Conservation (phyloP, 2,113 vertebrate genomes). For the Burhinus oedicnemus region DNA sequence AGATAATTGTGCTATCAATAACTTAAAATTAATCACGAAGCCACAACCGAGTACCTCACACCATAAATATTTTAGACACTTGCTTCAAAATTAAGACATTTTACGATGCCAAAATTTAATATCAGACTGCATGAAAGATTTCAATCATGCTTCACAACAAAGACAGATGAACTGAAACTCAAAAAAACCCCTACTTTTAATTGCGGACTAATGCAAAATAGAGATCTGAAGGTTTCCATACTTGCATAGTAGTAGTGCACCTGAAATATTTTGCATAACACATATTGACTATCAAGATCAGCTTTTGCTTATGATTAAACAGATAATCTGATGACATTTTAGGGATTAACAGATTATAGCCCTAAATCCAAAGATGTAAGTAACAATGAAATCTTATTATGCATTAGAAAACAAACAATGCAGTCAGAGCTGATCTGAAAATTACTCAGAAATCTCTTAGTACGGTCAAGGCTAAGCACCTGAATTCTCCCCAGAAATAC, state of each 20-base stretch:
- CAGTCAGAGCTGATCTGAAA: not conserved
- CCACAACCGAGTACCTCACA: not conserved
- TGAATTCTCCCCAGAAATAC: not conserved
- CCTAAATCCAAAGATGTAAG: slow-evolving; percentile 46
- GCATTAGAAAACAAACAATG: slow-evolving; percentile 9
- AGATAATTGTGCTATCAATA: not conserved
- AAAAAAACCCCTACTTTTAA: not conserved
- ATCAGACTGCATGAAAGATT: not conserved
- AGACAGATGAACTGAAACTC: not conserved
- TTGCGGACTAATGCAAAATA: not conserved
- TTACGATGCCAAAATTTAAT: not conserved
- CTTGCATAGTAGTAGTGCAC: not conserved
- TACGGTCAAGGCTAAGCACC: not conserved
- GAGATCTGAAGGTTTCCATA: not conserved
- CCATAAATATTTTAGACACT: not conserved
- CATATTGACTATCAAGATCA: not conserved
- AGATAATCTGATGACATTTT: slow-evolving; percentile 56
- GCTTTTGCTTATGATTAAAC: slow-evolving; percentile 38
- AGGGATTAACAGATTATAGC: slow-evolving; percentile 36
- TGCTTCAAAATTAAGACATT: not conserved
- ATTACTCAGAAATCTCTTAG: not conserved
- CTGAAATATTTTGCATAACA: slow-evolving; percentile 1
- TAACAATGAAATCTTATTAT: slow-evolving; percentile 32
- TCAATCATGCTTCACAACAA: not conserved
- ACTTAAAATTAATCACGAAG: not conserved